Evolutionary conservation across 2,888 invertebrate species (phyloP), one percentile per base, ranked within the genome.

Genomic region (Blomia tropicalis): DNA sequence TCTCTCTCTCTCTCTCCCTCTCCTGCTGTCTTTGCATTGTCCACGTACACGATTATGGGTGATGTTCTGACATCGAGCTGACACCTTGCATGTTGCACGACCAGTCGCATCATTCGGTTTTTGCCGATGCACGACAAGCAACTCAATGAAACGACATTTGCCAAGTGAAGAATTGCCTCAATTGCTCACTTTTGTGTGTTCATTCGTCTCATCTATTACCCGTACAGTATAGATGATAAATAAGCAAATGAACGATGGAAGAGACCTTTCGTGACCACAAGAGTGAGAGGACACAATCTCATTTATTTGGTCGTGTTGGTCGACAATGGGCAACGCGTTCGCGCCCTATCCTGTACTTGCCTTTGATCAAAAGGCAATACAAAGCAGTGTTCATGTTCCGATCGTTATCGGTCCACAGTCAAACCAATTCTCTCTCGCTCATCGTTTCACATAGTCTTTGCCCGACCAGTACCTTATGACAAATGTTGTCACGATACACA

Each of bases 201-300:
- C 36, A 36, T 17, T 36, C 36, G 36, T 17, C 7, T 36, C 36
- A 36, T 11, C 7, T 14, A 47, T n/a, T n/a, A n/a, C n/a, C n/a
- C n/a, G n/a, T n/a, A n/a, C n/a, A n/a, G n/a, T 11, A n/a, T 25
- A 47, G 51, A 47, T 25, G 51, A 47, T 25, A 27, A 47, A 27
- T 47, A 47, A 47, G 51, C 7, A 47, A 47, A 47, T 47, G n/a
- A 47, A 47, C 7, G 51, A 47, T n/a, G n/a, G n/a, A n/a, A n/a
- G n/a, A n/a, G n/a, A n/a, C n/a, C 51, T 47, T 47, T 47, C 51
- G 51, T 47, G 51, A 47, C 51, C 51, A 27, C 51, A 47, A 47
- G 51, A 41, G 41, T 17, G 41, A 41, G 41, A 47, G 51, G 51
- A 47, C 51, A 11, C 22, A n/a, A 14, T 47, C 51, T 47, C 51